phyloP scores from a whole-genome alignment of 2,113 vertebrate genomes.

The Seriola rivoliana region DNA sequence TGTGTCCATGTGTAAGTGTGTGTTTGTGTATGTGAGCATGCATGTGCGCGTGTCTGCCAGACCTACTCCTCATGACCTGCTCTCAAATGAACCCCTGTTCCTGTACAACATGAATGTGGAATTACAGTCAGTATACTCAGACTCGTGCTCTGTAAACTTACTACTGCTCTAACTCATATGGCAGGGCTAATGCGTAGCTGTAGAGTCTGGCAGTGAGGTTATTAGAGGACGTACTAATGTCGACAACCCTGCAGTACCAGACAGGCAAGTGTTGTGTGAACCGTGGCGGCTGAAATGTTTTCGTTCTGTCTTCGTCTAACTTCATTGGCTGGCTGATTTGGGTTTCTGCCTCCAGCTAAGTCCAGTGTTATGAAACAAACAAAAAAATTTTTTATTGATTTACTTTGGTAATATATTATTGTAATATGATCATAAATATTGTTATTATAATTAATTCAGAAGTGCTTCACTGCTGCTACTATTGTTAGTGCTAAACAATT shows the following conservation, averaged over 20 bases:
- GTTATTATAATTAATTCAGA: constrained; percentile 84
- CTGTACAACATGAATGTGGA: constrained; percentile 77
- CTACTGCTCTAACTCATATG: constrained; percentile 65
- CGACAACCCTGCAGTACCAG: constrained; percentile 56
- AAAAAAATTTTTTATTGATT: constrained; percentile 71
- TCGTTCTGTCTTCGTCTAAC: constrained; percentile 34
- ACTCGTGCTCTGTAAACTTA: constrained; percentile 61
- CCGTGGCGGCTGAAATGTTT: constrained; percentile 46
- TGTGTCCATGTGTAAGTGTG: background rate
- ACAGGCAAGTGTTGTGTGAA: constrained; percentile 52
- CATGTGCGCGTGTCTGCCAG: constrained; percentile 22
- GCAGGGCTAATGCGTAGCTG: constrained; percentile 36
- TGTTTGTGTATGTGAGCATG: background rate
- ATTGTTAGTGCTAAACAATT: constrained; percentile 87
- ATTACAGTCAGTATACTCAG: constrained; percentile 60
- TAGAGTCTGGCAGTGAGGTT: constrained; percentile 54
- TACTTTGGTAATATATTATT: constrained; percentile 84
- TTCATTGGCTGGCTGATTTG: constrained; percentile 45
- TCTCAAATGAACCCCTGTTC: constrained; percentile 45
- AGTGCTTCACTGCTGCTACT: constrained; percentile 89
- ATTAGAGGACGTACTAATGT: constrained; percentile 44
- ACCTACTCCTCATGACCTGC: constrained; percentile 43
- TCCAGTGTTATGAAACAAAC: constrained; percentile 59
- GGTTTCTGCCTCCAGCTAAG: constrained; percentile 52
- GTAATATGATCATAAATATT: constrained; percentile 82